phyloP scores from a whole-genome alignment of 2,888 invertebrate species.

The Leucophenga montana region DNA sequence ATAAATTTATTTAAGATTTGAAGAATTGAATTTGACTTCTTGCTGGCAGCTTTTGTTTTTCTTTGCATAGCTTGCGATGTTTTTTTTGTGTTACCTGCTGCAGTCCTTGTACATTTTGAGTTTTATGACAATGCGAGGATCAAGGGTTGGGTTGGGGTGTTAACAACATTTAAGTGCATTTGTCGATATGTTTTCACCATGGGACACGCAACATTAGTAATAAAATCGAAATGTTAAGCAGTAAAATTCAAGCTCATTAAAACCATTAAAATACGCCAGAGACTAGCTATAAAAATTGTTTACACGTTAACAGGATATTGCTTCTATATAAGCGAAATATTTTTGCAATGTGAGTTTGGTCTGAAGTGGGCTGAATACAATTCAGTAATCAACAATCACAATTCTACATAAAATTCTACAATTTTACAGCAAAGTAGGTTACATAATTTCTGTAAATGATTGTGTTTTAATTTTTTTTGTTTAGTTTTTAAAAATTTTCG shows the following conservation, averaged over 20 bases:
- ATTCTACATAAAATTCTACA: too few relatives aligned
- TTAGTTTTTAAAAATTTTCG: too few relatives aligned
- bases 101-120: constrained; percentile 35
- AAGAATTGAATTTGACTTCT: background rate
- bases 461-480: too few relatives aligned
- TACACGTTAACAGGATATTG: constrained; percentile 56
- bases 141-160: too few relatives aligned
- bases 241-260: constrained; percentile 60
- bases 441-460: too few relatives aligned
- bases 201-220: constrained; percentile 33
- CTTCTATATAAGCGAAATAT: background rate
- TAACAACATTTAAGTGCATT: constrained; percentile 7
- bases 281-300: constrained; percentile 69
- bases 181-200: background rate
- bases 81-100: constrained; percentile 62
- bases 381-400: too few relatives aligned
- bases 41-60: background rate
- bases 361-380: too few relatives aligned
- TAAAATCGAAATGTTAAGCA: constrained; percentile 69
- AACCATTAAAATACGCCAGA: constrained; percentile 67
- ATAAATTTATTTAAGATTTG: background rate
- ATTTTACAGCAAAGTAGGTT: too few relatives aligned
- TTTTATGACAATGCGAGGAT: constrained; percentile 60
- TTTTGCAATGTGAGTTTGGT: background rate
- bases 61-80: constrained; percentile 36